These are phyloP conservation scores for Crenuchus spilurus DNA, from an alignment of 2,797 vertebrate genomes.

Conservation along the genomic window DNA sequence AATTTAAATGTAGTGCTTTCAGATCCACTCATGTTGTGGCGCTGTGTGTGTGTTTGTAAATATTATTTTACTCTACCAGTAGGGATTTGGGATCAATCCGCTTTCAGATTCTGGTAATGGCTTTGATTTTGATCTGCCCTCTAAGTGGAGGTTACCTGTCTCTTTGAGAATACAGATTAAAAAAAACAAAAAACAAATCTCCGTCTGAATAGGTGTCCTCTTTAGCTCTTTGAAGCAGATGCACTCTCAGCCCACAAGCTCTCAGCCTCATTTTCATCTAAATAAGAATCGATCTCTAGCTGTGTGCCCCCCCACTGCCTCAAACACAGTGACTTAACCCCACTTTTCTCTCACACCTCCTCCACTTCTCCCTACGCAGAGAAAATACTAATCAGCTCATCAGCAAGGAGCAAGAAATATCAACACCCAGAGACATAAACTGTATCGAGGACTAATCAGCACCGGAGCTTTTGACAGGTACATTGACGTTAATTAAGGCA, in stretches of 20 bases:
- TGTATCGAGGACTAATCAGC: no score
- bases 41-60: no score
- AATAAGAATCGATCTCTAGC: conserved; percentile 86
- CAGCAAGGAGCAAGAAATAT: conserved; percentile 16
- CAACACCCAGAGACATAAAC: conserved; percentile 11
- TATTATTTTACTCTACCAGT: no score
- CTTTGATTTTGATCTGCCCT: conserved; percentile 26
- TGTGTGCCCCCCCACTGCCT: conserved; percentile 73
- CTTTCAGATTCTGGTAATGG: no score
- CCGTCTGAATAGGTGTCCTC: conserved; percentile 58
- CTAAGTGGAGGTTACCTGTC: conserved; percentile 44
- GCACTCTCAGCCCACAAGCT: conserved; percentile 79
- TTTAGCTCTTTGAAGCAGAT: conserved; percentile 77
- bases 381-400: conserved; percentile 53
- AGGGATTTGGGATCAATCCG: no score
- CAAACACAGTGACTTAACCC: conserved; percentile 78
- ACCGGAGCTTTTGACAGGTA: no score
- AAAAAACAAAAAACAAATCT: no score
- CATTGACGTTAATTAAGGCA: no score
- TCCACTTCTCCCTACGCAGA: conserved; percentile 57
- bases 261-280: conserved; percentile 87
- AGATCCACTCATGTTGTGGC: no score
- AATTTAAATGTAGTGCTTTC: no score
- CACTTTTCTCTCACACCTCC: conserved; percentile 69
- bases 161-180: conserved; percentile 36